phyloP scores from a whole-genome alignment of 2,888 invertebrate genomes.

The Phasia obesa region DNA sequence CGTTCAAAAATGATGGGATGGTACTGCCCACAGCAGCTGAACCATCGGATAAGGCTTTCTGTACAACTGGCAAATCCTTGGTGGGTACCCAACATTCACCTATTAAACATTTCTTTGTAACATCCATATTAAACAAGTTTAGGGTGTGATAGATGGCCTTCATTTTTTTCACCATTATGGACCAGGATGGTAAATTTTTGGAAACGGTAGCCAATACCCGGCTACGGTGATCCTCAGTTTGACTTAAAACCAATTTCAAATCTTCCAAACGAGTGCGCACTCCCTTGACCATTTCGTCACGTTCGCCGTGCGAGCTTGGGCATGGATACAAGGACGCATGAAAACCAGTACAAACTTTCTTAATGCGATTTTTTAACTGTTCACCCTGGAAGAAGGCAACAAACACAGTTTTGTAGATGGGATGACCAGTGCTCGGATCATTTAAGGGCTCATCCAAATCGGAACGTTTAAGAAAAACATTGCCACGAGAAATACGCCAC shows the following conservation, averaged over 20 bases:
- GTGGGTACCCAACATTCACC: slow-evolving; percentile 95
- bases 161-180: slow-evolving; percentile 92
- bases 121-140: slow-evolving; percentile 96
- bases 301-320: slow-evolving; percentile 90
- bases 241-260: slow-evolving; percentile 89
- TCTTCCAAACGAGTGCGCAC: slow-evolving; percentile 93
- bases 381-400: slow-evolving; percentile 93
- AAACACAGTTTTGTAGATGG: slow-evolving; percentile 92
- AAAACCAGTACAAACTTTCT: slow-evolving; percentile 94
- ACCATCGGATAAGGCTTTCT: slow-evolving; percentile 91
- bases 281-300: slow-evolving; percentile 92
- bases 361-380: slow-evolving; percentile 91
- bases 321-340: slow-evolving; percentile 94
- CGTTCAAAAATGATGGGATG: slow-evolving; percentile 96
- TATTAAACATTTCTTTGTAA: slow-evolving; percentile 94
- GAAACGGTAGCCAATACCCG: slow-evolving; percentile 92
- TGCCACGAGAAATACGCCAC: slow-evolving; percentile 94
- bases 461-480: slow-evolving; percentile 92
- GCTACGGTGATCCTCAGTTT: slow-evolving; percentile 93
- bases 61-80: slow-evolving; percentile 88
- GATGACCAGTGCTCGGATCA: slow-evolving; percentile 88
- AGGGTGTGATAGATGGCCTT: slow-evolving; percentile 97
- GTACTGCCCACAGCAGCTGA: slow-evolving; percentile 94
- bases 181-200: slow-evolving; percentile 93
- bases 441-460: slow-evolving; percentile 90